Evolutionary conservation across 2,888 invertebrate species (phyloP), one percentile per base, ranked within the genome.

Genomic region (Emmelina monodactyla): DNA sequence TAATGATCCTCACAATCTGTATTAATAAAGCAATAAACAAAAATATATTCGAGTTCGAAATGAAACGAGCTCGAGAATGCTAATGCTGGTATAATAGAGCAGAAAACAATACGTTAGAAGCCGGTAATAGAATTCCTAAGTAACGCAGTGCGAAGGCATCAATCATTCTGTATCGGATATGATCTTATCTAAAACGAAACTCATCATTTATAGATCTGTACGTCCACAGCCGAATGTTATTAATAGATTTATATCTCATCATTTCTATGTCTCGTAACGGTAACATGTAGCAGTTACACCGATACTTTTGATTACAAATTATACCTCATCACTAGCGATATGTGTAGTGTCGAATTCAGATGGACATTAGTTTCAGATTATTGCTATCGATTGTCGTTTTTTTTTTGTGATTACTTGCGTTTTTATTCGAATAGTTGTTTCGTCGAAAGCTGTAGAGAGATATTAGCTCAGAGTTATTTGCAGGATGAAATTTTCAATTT

Each of bases 131-230:
- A 76, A 76, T 71, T 65, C 67, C 59, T 63, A 61, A 70, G 64
- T 67, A 67, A 69, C 65, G 59, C 59, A 51, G 52, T 59, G 56
- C 56, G 51, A 53, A 49, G 50, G 63, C 72, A 79, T 79, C 75
- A 76, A 79, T 79, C 79, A 78, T 65, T 44, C 47, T 14, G 63
- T 64, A 66, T 63, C 58, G 58, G 59, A 68, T 66, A 69, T 64
- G 72, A 75, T 79, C 72, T 73, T 75, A 78, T 78, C 78, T 73
- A 66, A 68, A 75, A 75, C 65, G 71, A 67, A 78, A 75, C 76
- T 75, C 78, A 78, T 79, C 78, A 76, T 79, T 78, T 78, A 78
- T 69, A 71, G 71, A 76, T 78, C 67, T 70, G 65, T 65, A 60
- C 62, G 72, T 69, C 69, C 60, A 63, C 68, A 59, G 54, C 60